Evolutionary conservation across 2,113 vertebrate species (phyloP).

Genomic region (Notiomystis cincta): DNA sequence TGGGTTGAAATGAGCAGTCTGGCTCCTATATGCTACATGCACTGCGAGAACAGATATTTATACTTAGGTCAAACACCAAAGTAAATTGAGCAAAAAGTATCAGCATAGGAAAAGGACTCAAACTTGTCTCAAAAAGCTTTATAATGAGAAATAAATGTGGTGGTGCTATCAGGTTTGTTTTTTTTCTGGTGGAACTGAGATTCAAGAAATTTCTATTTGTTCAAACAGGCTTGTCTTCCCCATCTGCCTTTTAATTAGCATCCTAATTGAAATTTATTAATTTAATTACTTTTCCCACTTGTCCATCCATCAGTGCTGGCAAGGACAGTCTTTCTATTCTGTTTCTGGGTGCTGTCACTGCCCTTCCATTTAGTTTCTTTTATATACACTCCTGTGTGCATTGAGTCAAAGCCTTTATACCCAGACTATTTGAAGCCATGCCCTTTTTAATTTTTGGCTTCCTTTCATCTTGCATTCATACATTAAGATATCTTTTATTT

Average conservation of each 20-base stretch:
- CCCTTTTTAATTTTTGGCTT: neutral
- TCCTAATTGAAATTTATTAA: neutral
- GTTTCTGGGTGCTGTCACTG: neutral
- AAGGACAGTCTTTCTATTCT: neutral
- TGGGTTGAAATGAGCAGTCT: neutral
- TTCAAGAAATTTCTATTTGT: neutral
- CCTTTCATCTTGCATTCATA: neutral
- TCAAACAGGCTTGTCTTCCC: neutral
- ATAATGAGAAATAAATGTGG: neutral
- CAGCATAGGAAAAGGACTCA: neutral
- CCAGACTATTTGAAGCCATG: neutral
- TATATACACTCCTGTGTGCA: neutral
- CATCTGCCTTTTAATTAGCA: neutral
- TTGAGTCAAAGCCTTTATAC: neutral
- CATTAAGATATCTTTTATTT: neutral
- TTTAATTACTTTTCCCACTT: neutral
- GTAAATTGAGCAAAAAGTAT: neutral
- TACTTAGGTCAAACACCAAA: neutral
- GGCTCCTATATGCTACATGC: neutral
- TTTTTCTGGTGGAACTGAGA: neutral
- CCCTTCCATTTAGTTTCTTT: neutral
- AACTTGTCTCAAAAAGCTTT: neutral
- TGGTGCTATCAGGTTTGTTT: neutral
- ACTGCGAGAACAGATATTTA: neutral
- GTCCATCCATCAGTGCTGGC: neutral